Percentiles rank a stretch among this genome's conserved stretches.
These are phyloP conservation scores for Pipistrellus kuhlii DNA, from an alignment of 2,797 vertebrate genomes.

Conservation along the genomic window DNA sequence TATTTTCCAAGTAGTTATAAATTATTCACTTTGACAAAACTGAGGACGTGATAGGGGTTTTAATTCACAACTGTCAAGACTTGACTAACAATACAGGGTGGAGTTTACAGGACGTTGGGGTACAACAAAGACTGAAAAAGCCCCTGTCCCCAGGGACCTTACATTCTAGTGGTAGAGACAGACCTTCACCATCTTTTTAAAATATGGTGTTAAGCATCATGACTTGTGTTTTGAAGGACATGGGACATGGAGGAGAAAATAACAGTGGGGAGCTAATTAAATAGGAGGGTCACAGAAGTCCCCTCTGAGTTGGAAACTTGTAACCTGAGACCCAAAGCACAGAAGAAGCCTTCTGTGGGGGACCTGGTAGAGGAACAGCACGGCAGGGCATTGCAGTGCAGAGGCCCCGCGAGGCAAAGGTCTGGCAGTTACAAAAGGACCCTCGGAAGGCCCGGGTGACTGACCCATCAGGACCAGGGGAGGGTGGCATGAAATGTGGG, in stretches of 20 bases:
- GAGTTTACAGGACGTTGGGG: background rate
- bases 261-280: background rate
- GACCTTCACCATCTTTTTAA: background rate
- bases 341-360: background rate
- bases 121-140: background rate
- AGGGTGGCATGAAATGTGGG: background rate
- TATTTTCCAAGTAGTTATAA: conserved; percentile 44
- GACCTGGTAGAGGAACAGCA: background rate
- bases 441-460: background rate
- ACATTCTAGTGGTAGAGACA: background rate
- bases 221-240: conserved; percentile 12
- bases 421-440: background rate
- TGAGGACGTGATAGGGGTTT: background rate
- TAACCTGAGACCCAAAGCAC: background rate
- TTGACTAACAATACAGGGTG: background rate
- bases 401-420: background rate
- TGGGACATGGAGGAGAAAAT: background rate
- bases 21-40: background rate
- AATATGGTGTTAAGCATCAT: background rate
- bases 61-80: background rate
- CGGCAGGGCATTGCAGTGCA: no score
- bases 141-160: background rate
- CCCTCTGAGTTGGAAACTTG: background rate
- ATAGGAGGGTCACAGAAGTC: background rate
- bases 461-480: background rate